A percentile compares a stretch with the other conserved stretches of the same genome.
These are phyloP conservation scores for Zaprionus davidi DNA, from an alignment of 1,140 invertebrate genomes.

Conservation along the genomic window DNA sequence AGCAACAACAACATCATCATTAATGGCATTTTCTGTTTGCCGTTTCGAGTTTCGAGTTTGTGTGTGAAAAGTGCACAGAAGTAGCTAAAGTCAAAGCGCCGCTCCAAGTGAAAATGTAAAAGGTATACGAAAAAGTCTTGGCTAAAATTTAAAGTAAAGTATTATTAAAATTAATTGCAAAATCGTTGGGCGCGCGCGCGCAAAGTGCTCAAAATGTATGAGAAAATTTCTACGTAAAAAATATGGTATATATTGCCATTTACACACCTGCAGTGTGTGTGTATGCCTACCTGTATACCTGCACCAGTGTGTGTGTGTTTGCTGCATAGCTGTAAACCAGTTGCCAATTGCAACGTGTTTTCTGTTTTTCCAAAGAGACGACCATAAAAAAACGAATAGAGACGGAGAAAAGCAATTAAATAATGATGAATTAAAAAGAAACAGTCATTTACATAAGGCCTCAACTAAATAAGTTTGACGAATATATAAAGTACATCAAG, in stretches of 20 bases:
- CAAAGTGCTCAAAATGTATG: slow-evolving; percentile 33
- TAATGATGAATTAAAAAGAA: slow-evolving; percentile 12
- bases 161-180: slow-evolving; percentile 38
- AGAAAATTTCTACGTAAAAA: slow-evolving; percentile 48
- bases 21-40: slow-evolving; percentile 76
- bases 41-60: slow-evolving; percentile 68
- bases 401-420: slow-evolving; percentile 17
- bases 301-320: slow-evolving; percentile 39
- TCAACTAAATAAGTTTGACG: neutral
- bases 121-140: slow-evolving; percentile 55
- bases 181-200: slow-evolving; percentile 10
- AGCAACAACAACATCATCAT: slow-evolving; percentile 51
- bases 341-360: slow-evolving; percentile 79
- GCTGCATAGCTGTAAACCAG: slow-evolving; percentile 81
- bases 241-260: slow-evolving; percentile 68
- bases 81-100: slow-evolving; percentile 26
- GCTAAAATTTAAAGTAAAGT: slow-evolving; percentile 25
- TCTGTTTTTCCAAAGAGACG: slow-evolving; percentile 50
- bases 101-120: slow-evolving; percentile 64
- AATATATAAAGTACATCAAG: neutral
- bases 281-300: slow-evolving; percentile 39
- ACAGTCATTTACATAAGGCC: neutral
- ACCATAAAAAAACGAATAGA: slow-evolving; percentile 39
- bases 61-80: slow-evolving; percentile 77
- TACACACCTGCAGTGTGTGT: slow-evolving; percentile 68